Evolutionary conservation across 64 coral and sea anemone species (phyloP), one percentile per base, ranked within the genome.

Genomic region (Stichodactyla mertensii): DNA sequence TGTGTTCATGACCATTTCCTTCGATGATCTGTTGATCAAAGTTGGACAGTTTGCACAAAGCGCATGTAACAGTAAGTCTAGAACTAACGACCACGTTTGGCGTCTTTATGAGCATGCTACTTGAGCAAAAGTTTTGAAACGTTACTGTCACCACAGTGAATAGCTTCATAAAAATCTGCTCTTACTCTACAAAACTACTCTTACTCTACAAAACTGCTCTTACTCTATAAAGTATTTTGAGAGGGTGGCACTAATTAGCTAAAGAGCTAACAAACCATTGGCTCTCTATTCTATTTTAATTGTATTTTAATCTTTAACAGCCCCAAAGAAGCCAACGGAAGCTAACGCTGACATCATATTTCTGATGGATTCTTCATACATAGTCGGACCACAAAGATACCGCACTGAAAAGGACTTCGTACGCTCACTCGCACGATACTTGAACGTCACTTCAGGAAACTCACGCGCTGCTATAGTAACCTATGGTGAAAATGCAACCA

Each of bases 361-460:
- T 67, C 62, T 89, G 4, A 89, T 84, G 16, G 88, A 89, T 83
- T 89, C 88, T 7, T 89, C 88, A n/a, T 54, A 83, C 22, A 16
- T 64, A 31, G 80, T 89, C 52, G 64, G 79, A 23, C 59, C 51
- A 55, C 36, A 89, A 55, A 52, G 62, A 24, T 89, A 70, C 16
- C 59, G 51, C 16, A 55, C 28, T 16, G 59, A 71, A 54, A 89
- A 89, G 81, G 16, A 80, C 5, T 89, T 89, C 31, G 58, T 89
- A 59, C 81, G 81, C 52, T 64, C 45, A 23, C 61, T 89, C 27
- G 88, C 80, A 61, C 20, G 54, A 14, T 22, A 84, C 28, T 57
- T 89, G 52, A 89, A 89, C 57, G 52, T 84, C 15, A 83, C 80
- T 10, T 51, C 59, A 10, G 80, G 80, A 53, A 26, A 84, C 19